Conservation (phyloP, 2,888 invertebrate genomes). For the Hofmannophila pseudospretella region DNA sequence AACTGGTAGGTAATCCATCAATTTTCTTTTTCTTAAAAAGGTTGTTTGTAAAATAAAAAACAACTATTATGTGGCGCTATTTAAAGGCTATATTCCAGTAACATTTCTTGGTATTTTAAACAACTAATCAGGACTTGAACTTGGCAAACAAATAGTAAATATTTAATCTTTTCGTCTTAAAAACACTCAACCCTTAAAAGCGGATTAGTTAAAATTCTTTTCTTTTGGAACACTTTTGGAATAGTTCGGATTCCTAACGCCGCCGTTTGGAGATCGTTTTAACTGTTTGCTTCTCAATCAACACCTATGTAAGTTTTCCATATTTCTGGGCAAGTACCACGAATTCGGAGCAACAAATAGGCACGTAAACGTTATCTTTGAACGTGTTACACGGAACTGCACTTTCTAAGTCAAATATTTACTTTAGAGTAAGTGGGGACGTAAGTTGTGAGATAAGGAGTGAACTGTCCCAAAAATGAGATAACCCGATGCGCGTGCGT, state of each 20-base stretch:
- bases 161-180: constrained; percentile 9
- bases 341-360: constrained; percentile 58
- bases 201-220: constrained; percentile 16
- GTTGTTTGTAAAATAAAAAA: background rate
- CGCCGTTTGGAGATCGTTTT: constrained; percentile 10
- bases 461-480: constrained; percentile 60
- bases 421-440: constrained; percentile 61
- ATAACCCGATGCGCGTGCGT: constrained; percentile 49
- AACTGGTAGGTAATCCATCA: no score
- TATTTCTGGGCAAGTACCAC: constrained; percentile 44
- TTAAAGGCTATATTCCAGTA: background rate
- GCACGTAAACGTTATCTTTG: constrained; percentile 58
- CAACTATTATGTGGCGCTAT: no score
- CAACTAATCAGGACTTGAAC: constrained; percentile 2
- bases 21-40: no score
- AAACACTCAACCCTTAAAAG: constrained; percentile 15
- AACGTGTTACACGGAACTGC: constrained; percentile 71
- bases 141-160: constrained; percentile 7
- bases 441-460: constrained; percentile 63
- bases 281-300: constrained; percentile 47
- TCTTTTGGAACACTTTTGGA: constrained; percentile 10
- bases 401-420: constrained; percentile 76
- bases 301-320: constrained; percentile 29
- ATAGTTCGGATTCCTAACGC: constrained; percentile 9
- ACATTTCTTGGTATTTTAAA: background rate